Evolutionary conservation across 2,797 vertebrate genomes (phyloP).

Genomic region (Glyptemys insculpta): DNA sequence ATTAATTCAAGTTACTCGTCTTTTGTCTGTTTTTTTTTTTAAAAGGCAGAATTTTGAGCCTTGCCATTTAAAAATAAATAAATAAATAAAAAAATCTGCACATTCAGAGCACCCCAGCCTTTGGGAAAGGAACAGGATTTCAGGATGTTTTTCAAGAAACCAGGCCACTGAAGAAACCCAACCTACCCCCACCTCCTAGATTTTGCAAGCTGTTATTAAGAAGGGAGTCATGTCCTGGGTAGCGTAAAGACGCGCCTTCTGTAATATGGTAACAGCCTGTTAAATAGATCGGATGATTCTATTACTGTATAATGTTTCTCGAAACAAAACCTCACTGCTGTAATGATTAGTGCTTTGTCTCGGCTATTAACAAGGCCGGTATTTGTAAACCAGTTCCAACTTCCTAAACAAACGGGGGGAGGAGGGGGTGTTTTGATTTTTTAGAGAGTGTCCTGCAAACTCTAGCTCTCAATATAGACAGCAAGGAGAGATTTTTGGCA

Average conservation of each 20-base stretch:
- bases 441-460: not conserved
- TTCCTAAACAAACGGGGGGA: not conserved
- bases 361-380: not conserved
- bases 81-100: accelerated
- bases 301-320: not conserved
- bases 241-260: not conserved
- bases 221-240: not conserved
- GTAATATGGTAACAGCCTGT: not conserved
- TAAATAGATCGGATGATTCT: not conserved
- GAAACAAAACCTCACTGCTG: not conserved
- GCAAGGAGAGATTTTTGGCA: accelerated
- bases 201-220: not conserved
- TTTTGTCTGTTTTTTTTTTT: not conserved
- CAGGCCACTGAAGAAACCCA: not conserved
- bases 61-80: not conserved
- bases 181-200: not conserved
- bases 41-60: accelerated
- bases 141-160: not conserved
- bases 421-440: not conserved
- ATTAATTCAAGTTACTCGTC: not conserved
- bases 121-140: accelerated
- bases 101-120: accelerated
- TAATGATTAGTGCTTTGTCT: not conserved
- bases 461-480: not conserved
- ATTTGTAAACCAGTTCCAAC: not conserved